phyloP scores from a whole-genome alignment of 2,888 invertebrate species.

The Microctonus brassicae region DNA sequence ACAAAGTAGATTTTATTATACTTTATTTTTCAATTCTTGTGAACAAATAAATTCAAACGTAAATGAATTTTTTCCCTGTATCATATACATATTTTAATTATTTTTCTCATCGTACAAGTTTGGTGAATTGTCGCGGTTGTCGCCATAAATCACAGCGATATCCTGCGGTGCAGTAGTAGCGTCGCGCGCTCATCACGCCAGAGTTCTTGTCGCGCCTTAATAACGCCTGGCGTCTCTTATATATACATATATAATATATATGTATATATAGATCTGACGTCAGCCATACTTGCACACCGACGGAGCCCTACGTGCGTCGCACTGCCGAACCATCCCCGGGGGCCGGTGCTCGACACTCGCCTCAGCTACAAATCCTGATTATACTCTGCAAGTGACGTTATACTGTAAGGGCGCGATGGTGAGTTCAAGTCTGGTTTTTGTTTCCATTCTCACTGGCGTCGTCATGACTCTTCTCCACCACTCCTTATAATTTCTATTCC shows the following conservation, averaged over 20 bases:
- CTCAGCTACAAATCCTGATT: slow-evolving; percentile 71
- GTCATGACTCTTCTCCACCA: slow-evolving; percentile 37
- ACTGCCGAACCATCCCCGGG: slow-evolving; percentile 42
- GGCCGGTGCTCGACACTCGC: slow-evolving; percentile 33
- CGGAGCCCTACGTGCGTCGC: slow-evolving; percentile 35
- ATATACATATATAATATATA: too few species aligned
- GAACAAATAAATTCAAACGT: background rate
- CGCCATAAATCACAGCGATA: slow-evolving; percentile 45
- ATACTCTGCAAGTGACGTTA: slow-evolving; percentile 71
- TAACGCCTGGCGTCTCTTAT: slow-evolving; percentile 64
- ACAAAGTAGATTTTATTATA: too few species aligned
- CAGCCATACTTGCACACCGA: slow-evolving; percentile 36
- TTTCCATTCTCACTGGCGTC: slow-evolving; percentile 55
- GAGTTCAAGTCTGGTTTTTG: slow-evolving; percentile 68
- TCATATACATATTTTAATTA: slow-evolving; percentile 3
- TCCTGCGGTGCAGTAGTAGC: slow-evolving; percentile 65
- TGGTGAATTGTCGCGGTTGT: slow-evolving; percentile 1
- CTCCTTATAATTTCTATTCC: slow-evolving; percentile 26
- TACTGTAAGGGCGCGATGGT: slow-evolving; percentile 63
- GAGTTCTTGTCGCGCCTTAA: slow-evolving; percentile 70
- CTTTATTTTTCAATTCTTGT: background rate
- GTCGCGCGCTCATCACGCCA: slow-evolving; percentile 67
- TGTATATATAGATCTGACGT: slow-evolving; percentile 36
- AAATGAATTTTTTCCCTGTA: background rate
- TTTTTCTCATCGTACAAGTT: background rate